Conservation (phyloP, 2,888 invertebrate species). For the Laothoe populi region DNA sequence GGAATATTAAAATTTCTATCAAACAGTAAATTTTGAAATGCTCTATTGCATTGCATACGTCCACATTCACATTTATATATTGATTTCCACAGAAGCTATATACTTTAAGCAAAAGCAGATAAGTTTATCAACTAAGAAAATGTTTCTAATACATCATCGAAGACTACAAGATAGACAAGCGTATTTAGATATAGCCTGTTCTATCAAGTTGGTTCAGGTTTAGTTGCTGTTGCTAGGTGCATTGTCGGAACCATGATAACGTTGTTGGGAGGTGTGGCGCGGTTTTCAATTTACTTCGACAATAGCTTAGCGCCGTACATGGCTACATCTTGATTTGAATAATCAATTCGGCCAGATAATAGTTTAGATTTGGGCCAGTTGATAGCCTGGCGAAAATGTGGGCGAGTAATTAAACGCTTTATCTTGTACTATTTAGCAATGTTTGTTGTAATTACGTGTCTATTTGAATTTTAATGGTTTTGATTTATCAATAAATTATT, state of each 20-base stretch:
- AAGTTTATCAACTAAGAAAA: no score
- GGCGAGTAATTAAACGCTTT: constrained; percentile 1
- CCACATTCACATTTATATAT: no score
- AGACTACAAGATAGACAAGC: no score
- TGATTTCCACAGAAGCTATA: no score
- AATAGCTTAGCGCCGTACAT: constrained; percentile 20
- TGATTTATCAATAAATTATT: no score
- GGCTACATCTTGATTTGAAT: constrained; percentile 25
- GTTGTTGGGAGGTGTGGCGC: constrained; percentile 9
- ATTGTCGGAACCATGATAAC: constrained; percentile 13
- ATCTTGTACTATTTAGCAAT: neutral
- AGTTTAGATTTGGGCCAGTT: constrained; percentile 15
- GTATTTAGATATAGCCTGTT: no score
- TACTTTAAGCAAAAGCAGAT: no score
- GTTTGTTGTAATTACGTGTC: neutral
- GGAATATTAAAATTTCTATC: no score
- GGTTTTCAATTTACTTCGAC: constrained; percentile 25
- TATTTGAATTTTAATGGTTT: no score
- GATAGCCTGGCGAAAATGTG: neutral
- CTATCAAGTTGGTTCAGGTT: neutral
- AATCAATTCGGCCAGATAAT: constrained; percentile 24
- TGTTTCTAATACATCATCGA: no score
- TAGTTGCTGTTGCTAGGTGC: constrained; percentile 1
- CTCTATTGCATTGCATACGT: no score
- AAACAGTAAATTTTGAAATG: no score